A percentile compares a stretch with the other conserved stretches of the same genome.
Conservation (phyloP, 2,888 invertebrate genomes). For the Reticulitermes lucifugus region DNA sequence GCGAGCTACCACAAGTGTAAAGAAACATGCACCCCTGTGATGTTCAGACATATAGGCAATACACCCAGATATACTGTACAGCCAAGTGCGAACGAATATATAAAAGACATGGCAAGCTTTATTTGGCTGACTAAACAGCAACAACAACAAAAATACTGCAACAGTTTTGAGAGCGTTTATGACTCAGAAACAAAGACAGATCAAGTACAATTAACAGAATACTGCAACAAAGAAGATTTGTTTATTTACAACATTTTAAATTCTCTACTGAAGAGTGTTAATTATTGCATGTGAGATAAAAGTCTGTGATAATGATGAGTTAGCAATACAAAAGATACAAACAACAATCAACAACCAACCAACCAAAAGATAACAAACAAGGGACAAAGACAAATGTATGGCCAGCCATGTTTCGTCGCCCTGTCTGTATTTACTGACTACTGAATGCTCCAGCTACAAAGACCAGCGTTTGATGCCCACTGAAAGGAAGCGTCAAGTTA, state of each 20-base stretch:
- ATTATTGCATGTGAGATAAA: slow-evolving; percentile 10
- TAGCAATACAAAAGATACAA: slow-evolving; percentile 32
- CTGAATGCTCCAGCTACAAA: slow-evolving; percentile 23
- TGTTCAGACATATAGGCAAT: neutral
- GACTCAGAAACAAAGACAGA: slow-evolving; percentile 28
- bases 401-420: slow-evolving; percentile 23
- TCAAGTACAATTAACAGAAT: slow-evolving; percentile 1
- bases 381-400: neutral
- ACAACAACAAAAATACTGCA: slow-evolving; percentile 30
- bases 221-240: slow-evolving; percentile 28
- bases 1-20: slow-evolving; percentile 14
- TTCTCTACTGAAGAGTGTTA: slow-evolving; percentile 26
- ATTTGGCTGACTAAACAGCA: neutral
- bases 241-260: slow-evolving; percentile 22
- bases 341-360: slow-evolving; percentile 8
- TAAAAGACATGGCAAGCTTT: neutral
- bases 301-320: slow-evolving; percentile 8
- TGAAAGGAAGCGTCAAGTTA: neutral
- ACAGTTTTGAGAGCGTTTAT: neutral
- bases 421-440: slow-evolving; percentile 3
- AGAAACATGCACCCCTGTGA: slow-evolving; percentile 24
- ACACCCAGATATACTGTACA: neutral
- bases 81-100: slow-evolving; percentile 21
- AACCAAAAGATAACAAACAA: slow-evolving; percentile 25
- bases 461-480: slow-evolving; percentile 4